A percentile compares a stretch with the other conserved stretches of the same genome.
Evolutionary conservation across 1,140 invertebrate species (phyloP).

Genomic region (Telenomus remus): DNA sequence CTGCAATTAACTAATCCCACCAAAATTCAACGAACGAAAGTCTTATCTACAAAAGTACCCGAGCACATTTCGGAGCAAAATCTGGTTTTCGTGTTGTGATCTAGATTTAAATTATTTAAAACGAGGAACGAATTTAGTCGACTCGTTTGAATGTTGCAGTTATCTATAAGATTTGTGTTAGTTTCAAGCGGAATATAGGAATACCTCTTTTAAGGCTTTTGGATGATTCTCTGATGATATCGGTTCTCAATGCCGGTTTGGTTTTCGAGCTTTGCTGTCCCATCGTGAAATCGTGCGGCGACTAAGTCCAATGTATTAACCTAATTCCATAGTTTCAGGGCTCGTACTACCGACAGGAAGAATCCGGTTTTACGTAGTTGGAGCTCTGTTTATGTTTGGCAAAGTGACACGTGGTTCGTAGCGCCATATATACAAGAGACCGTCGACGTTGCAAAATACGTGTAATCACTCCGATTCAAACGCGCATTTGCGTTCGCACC

Average conservation of each 20-base stretch:
- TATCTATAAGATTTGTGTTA: constrained; percentile 3
- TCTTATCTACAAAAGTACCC: too few relatives aligned
- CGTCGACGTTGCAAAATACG: constrained; percentile 29
- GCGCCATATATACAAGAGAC: constrained; percentile 40
- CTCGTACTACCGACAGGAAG: constrained; percentile 30
- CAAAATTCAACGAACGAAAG: too few relatives aligned
- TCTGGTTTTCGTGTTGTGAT: too few relatives aligned
- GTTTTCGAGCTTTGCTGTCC: constrained; percentile 70
- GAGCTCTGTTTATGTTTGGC: constrained; percentile 29
- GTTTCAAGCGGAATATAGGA: not conserved
- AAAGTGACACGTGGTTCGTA: constrained; percentile 33
- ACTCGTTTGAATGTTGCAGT: not conserved
- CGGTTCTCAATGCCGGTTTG: constrained; percentile 62
- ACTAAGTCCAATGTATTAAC: constrained; percentile 34
- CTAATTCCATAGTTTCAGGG: constrained; percentile 47
- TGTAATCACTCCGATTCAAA: constrained; percentile 40
- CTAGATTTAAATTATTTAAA: too few relatives aligned
- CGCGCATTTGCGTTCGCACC: constrained; percentile 14
- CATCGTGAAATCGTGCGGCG: constrained; percentile 54
- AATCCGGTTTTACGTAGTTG: constrained; percentile 25
- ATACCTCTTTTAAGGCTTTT: constrained; percentile 73
- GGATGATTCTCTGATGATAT: constrained; percentile 67
- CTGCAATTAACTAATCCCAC: not conserved
- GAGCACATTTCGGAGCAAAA: too few relatives aligned
- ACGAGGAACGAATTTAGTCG: too few relatives aligned